phyloP scores from a whole-genome alignment of 2,797 vertebrate genomes.

The Natrix natrix region DNA sequence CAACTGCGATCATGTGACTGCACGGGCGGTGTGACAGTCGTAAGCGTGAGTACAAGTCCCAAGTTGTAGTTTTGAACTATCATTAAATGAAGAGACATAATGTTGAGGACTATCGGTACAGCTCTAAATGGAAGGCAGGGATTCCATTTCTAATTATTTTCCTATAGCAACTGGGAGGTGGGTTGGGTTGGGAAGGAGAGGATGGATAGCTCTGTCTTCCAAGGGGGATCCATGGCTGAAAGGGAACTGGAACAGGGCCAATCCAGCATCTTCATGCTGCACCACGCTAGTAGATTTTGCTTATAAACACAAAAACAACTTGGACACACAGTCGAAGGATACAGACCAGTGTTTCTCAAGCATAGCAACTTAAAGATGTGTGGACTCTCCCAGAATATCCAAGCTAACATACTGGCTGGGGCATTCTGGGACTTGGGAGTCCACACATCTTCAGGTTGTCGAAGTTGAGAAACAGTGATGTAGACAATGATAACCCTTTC shows the following conservation, averaged over 20 bases:
- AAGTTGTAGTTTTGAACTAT: not conserved
- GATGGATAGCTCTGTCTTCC: not conserved
- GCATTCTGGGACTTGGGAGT: not conserved
- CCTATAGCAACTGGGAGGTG: not conserved
- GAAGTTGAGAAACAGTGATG: not conserved
- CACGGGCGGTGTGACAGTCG: not conserved
- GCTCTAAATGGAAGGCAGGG: not conserved
- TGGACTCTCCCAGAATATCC: not conserved
- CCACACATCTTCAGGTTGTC: not conserved
- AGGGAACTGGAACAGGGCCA: not conserved
- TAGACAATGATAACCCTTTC: not conserved
- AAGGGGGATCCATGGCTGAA: not conserved
- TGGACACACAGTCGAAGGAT: not conserved
- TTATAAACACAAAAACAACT: not conserved
- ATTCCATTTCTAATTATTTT: not conserved
- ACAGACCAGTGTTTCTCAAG: not conserved
- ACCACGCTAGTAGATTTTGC: not conserved
- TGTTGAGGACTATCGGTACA: not conserved
- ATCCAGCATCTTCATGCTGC: not conserved
- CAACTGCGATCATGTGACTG: not conserved
- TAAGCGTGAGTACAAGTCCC: not conserved
- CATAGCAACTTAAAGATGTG: not conserved
- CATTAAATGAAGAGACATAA: not conserved
- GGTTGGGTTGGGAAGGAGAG: not conserved
- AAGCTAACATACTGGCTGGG: not conserved